A percentile compares a stretch with the other conserved stretches of the same genome.
phyloP scores from a whole-genome alignment of 2,113 vertebrate species.

The Rhinoptilus africanus region DNA sequence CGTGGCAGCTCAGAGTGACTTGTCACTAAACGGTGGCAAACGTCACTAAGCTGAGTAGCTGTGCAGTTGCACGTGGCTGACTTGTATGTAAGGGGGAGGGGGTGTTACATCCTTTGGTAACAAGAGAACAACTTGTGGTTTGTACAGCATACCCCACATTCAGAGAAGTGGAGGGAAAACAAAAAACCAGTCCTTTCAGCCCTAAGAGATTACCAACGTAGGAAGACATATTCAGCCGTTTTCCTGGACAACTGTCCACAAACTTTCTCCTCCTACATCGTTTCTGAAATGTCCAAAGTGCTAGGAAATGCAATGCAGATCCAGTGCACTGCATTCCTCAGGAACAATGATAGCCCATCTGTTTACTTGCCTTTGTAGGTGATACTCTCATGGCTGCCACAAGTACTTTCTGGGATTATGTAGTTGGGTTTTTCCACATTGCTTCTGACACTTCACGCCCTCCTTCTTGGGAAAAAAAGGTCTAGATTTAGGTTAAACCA shows the following conservation, averaged over 20 bases:
- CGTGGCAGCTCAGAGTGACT: neutral
- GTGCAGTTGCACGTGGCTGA: neutral
- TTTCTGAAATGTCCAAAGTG: neutral
- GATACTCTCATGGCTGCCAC: neutral
- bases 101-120: neutral
- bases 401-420: neutral
- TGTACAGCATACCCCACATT: neutral
- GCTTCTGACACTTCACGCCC: neutral
- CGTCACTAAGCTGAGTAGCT: neutral
- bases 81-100: neutral
- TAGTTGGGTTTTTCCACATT: neutral
- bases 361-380: neutral
- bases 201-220: neutral
- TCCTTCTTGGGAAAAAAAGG: neutral
- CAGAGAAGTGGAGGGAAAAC: neutral
- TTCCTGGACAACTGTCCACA: neutral
- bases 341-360: neutral
- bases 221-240: neutral
- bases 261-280: neutral
- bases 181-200: neutral
- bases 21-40: neutral
- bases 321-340: neutral
- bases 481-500: neutral
- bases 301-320: neutral
- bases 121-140: neutral